Evolutionary conservation across 2,113 vertebrate species (phyloP).

Genomic region (Cavia aperea): DNA sequence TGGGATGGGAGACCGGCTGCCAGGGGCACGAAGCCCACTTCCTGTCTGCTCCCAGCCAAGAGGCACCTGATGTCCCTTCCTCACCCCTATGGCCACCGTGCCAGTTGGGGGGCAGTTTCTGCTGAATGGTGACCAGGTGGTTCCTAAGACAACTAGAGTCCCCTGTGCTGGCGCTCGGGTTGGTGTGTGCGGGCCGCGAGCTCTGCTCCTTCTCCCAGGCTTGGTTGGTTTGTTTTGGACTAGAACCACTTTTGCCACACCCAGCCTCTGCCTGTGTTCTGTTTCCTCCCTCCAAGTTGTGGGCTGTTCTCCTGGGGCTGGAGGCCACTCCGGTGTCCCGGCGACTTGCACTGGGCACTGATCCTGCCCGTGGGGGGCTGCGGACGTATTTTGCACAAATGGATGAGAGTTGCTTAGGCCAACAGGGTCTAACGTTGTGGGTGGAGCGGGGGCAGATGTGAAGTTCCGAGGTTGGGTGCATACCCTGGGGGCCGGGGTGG

Average conservation of each 20-base stretch:
- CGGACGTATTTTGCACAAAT: not conserved
- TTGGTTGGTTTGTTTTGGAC: conserved; percentile 61
- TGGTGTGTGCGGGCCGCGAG: not conserved
- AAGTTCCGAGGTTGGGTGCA: not conserved
- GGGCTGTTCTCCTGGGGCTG: not conserved
- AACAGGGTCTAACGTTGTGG: not conserved
- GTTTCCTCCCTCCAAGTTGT: not conserved
- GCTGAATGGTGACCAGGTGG: conserved; percentile 50
- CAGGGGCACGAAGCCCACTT: not conserved
- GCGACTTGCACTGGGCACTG: not conserved
- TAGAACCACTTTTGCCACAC: not conserved
- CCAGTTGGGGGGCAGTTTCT: not conserved
- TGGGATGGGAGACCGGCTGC: not conserved
- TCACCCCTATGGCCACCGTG: fast-evolving
- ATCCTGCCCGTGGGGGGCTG: fast-evolving
- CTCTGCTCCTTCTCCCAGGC: not conserved
- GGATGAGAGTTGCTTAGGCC: not conserved
- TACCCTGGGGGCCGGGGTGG: fast-evolving
- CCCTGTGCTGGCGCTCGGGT: not conserved
- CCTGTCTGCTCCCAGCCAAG: not conserved
- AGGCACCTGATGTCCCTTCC: conserved; percentile 25
- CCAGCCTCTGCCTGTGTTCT: not conserved
- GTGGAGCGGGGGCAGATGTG: fast-evolving
- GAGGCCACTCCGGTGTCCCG: not conserved
- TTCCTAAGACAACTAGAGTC: not conserved